Evolutionary conservation across 2,797 vertebrate species (phyloP), one percentile per base, ranked within the genome.

Genomic region (Apogon hyalosoma): DNA sequence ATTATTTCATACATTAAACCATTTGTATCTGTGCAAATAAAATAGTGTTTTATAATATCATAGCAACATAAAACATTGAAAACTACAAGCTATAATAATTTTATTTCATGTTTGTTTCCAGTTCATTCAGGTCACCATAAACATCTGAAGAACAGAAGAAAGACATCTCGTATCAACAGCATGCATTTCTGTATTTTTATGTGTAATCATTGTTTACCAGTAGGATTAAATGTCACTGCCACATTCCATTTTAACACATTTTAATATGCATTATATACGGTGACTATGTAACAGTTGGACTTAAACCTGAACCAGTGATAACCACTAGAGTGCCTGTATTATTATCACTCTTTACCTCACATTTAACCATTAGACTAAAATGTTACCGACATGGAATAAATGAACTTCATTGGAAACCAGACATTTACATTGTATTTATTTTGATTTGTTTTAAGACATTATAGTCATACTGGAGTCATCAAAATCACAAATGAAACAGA

Each of bases 101-200:
- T 31, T n/a, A 11, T 50, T 55, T 3, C 41, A 4, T 79, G 6
- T 68, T 16, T 79, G 12, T 68, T 10, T 56, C 0, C n/a, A 92
- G 91, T 92, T 92, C 11, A 87, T 92, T 63, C 89, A 90, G 86
- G 84, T 90, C 74, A 82, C 81, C 33, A 92, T 92, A 89, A 84
- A 77, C 46, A 13, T 86, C 21, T 92, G 75, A 91, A 62, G 73
- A 79, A 47, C 46, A 56, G 8, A 0, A 14, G n/a, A 50, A 10
- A 41, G 0, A 8, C 11, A 7, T 46, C 12, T 54, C 8, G 5
- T 18, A 53, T 15, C 40, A 55, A 60, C 36, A 13, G 6, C 45
- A 43, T 68, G 3, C 33, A 21, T 15, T 12, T 51, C 18, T 46
- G 11, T 46, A 5, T 43, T 36, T 76, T 19, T 15, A 47, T n/a